These are phyloP conservation scores for Ciconia stormi DNA, from an alignment of 2,113 vertebrate species.

Conservation along the genomic window DNA sequence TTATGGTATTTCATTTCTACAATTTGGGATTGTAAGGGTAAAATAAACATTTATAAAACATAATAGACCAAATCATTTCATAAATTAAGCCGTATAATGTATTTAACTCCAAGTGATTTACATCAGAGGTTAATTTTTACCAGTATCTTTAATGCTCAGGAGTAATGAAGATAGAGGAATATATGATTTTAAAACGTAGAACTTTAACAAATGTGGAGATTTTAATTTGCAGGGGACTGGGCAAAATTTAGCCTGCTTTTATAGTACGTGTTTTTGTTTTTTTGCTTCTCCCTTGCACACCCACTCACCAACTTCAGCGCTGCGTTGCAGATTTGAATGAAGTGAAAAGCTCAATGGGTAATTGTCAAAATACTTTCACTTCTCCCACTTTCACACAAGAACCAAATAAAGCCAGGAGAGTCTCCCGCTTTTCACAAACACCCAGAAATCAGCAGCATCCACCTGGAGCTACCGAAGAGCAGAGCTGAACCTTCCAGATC, in stretches of 20 bases:
- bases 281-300: conserved; percentile 54
- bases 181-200: background rate
- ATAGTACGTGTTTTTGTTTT: conserved; percentile 31
- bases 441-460: background rate
- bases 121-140: background rate
- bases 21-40: background rate
- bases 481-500: background rate
- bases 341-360: conserved; percentile 64
- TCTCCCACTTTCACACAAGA: conserved; percentile 27
- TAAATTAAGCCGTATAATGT: background rate
- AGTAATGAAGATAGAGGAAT: background rate
- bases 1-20: conserved; percentile 20
- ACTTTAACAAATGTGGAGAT: background rate
- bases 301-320: conserved; percentile 45
- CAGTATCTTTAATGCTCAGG: background rate
- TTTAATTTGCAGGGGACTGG: background rate
- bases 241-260: conserved; percentile 1
- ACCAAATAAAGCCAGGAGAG: conserved; percentile 34
- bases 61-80: background rate
- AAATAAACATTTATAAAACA: conserved; percentile 31
- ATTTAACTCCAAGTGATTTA: background rate
- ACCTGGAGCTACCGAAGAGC: background rate
- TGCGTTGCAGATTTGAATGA: conserved; percentile 40
- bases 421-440: background rate
- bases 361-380: conserved; percentile 45